Evolutionary conservation across 1,140 invertebrate species (phyloP).

Genomic region (Rhizoglyphus robini): DNA sequence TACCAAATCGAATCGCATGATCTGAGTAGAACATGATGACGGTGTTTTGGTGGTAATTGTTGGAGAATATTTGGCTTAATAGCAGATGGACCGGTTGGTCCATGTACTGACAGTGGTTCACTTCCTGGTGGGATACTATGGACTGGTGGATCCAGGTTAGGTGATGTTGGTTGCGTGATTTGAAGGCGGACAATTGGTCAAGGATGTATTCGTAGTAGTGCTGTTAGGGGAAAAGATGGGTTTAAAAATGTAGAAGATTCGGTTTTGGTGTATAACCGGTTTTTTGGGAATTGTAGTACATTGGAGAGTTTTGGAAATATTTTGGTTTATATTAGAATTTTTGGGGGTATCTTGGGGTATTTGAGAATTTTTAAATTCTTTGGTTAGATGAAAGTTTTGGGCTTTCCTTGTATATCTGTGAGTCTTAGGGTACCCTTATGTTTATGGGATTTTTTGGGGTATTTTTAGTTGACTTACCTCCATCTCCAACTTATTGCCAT

Average conservation of each 20-base stretch:
- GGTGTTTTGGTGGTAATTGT: slow-evolving; percentile 37
- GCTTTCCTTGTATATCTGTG: too few relatives aligned
- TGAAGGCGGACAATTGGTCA: neutral
- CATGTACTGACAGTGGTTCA: neutral
- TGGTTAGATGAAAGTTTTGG: too few relatives aligned
- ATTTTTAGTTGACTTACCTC: neutral
- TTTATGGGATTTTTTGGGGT: neutral
- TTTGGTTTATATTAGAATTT: too few relatives aligned
- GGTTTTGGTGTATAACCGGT: too few relatives aligned
- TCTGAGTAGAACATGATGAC: slow-evolving; percentile 70
- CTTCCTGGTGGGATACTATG: neutral
- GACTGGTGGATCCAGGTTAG: slow-evolving; percentile 2
- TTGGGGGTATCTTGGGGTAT: too few relatives aligned
- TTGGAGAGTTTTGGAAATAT: too few relatives aligned
- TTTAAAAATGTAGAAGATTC: too few relatives aligned
- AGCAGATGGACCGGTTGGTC: neutral
- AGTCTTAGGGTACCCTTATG: too few relatives aligned
- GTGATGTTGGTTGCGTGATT: neutral
- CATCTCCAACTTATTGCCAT: neutral
- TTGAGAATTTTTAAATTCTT: too few relatives aligned
- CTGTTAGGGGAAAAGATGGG: too few relatives aligned
- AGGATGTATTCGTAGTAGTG: neutral
- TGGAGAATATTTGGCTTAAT: neutral
- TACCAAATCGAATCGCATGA: slow-evolving; percentile 78
- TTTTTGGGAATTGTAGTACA: too few relatives aligned